phyloP scores from a whole-genome alignment of 1,140 invertebrate species.

The Odontomachus brunneus region DNA sequence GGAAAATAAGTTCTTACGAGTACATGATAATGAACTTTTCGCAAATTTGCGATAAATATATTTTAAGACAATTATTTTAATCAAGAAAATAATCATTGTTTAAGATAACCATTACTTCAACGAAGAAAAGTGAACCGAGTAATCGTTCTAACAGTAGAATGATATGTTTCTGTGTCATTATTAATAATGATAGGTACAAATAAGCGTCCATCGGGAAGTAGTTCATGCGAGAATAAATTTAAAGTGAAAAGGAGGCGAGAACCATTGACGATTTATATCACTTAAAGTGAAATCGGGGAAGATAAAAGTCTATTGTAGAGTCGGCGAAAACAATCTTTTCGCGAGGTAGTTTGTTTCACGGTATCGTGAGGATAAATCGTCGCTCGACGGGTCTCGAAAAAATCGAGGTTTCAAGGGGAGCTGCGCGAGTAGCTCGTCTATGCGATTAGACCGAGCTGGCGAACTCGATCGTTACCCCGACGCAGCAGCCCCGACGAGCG shows the following conservation, averaged over 20 bases:
- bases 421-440: neutral
- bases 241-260: no score
- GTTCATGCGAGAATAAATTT: no score
- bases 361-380: neutral
- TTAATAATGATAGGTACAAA: no score
- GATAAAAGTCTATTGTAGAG: neutral
- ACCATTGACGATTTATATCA: neutral
- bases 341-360: neutral
- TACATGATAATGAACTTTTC: no score
- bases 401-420: slow-evolving; percentile 2
- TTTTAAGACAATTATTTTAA: no score
- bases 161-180: no score
- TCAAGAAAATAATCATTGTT: no score
- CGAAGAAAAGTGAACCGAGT: no score
- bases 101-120: no score
- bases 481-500: neutral
- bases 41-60: no score
- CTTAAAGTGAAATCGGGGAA: neutral
- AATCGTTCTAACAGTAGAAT: no score
- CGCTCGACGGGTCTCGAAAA: neutral
- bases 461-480: slow-evolving; percentile 34
- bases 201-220: neutral
- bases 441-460: slow-evolving; percentile 14
- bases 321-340: neutral
- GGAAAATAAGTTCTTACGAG: no score